Evolutionary conservation across 2,113 vertebrate genomes (phyloP).

Genomic region (Agapornis roseicollis): DNA sequence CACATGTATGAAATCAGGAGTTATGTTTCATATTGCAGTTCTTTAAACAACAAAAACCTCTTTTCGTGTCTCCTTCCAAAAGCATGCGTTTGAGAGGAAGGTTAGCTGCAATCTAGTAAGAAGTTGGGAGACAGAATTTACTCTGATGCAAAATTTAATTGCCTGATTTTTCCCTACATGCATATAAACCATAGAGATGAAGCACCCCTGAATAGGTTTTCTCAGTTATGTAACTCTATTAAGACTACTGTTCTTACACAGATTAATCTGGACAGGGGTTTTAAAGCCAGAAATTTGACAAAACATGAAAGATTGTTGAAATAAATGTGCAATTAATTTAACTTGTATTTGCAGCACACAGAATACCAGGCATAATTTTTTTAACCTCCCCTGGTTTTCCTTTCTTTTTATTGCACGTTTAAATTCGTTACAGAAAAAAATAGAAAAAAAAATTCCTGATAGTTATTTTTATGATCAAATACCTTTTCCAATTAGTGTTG

Average conservation of each 20-base stretch:
- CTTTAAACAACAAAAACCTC: not conserved
- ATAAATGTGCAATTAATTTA: conserved; percentile 45
- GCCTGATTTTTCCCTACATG: not conserved
- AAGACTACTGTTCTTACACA: not conserved
- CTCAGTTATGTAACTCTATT: not conserved
- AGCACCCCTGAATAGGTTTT: not conserved
- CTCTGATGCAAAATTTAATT: not conserved
- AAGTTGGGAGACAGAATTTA: not conserved
- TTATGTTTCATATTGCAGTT: not conserved
- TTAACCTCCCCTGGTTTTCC: not conserved
- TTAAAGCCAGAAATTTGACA: not conserved
- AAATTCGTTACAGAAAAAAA: conserved; percentile 51
- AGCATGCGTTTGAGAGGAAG: not conserved
- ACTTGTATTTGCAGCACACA: conserved; percentile 32
- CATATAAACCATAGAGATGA: not conserved
- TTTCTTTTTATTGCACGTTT: conserved; percentile 42
- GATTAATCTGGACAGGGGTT: not conserved
- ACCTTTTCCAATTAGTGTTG: conserved; percentile 68
- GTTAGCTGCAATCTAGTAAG: not conserved
- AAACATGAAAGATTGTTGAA: not conserved
- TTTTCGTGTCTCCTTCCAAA: not conserved
- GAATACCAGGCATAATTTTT: conserved; percentile 30
- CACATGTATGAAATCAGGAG: not conserved
- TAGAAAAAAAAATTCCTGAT: not conserved
- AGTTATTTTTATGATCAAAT: conserved; percentile 68